Conservation (phyloP, 2,888 invertebrate genomes). For the Chesias legatella region DNA sequence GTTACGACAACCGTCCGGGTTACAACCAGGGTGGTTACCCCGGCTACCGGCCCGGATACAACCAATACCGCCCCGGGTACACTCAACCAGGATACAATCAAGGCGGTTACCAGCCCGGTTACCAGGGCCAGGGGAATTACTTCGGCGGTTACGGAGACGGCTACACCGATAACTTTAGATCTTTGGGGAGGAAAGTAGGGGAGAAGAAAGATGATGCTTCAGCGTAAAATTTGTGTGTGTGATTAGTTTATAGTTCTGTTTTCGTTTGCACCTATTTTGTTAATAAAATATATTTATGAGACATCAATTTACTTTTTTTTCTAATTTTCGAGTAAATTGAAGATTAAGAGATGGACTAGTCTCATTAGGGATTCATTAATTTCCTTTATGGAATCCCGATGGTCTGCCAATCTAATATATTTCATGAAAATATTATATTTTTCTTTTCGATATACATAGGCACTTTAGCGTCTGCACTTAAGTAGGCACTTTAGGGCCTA, state of each 20-base stretch:
- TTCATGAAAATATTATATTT: no score
- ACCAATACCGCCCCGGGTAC: constrained; percentile 37
- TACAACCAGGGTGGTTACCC: constrained; percentile 35
- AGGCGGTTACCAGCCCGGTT: constrained; percentile 12
- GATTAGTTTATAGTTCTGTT: constrained; percentile 13
- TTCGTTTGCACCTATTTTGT: constrained; percentile 22
- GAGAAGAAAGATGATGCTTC: constrained; percentile 48
- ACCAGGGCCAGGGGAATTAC: constrained; percentile 50
- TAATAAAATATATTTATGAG: constrained; percentile 25
- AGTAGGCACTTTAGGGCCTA: no score
- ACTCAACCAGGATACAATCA: constrained; percentile 29
- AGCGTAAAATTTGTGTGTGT: constrained; percentile 9
- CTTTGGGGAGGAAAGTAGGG: constrained; percentile 52
- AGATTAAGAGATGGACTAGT: no score
- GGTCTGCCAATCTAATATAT: no score
- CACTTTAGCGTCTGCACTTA: no score
- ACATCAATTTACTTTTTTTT: background rate
- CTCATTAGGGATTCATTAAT: no score
- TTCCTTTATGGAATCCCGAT: no score
- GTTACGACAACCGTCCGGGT: constrained; percentile 32
- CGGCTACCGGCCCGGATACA: constrained; percentile 35
- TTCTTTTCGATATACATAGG: no score
- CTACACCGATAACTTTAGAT: constrained; percentile 53
- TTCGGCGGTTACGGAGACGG: constrained; percentile 55
- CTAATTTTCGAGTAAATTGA: no score